A percentile compares a stretch with the other conserved stretches of the same genome.
Evolutionary conservation across 64 coral and sea anemone genomes (phyloP).

Genomic region (Anthopleura sola): DNA sequence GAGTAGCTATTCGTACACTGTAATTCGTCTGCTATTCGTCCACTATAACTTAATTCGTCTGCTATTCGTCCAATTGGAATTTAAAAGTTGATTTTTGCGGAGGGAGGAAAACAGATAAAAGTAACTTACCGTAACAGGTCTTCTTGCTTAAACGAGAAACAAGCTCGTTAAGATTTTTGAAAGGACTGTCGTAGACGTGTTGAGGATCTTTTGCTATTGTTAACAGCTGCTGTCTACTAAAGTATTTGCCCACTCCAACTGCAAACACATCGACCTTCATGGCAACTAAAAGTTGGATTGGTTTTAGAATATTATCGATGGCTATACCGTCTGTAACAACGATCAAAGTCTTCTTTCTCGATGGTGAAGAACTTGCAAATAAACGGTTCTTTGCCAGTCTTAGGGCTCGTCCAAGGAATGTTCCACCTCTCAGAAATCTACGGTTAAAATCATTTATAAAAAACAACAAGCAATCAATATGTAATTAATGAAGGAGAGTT

Average conservation of each 20-base stretch:
- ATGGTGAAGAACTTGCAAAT: slow-evolving; percentile 6
- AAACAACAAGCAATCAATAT: background rate
- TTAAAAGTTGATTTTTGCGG: no score
- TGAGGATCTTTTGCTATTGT: slow-evolving; percentile 52
- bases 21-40: no score
- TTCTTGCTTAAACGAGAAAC: slow-evolving; percentile 28
- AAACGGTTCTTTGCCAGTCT: slow-evolving; percentile 22
- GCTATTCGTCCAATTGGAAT: no score
- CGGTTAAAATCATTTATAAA: background rate
- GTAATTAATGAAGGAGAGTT: background rate
- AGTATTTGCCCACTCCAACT: slow-evolving; percentile 20
- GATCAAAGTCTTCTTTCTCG: slow-evolving; percentile 26
- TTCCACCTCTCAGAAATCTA: slow-evolving; percentile 39
- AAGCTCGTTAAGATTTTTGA: slow-evolving; percentile 3
- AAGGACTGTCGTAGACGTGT: slow-evolving; percentile 23
- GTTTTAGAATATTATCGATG: slow-evolving; percentile 13
- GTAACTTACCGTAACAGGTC: slow-evolving; percentile 19
- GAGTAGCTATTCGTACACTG: no score
- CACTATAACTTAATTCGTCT: no score
- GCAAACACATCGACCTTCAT: slow-evolving; percentile 38
- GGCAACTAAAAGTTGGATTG: slow-evolving; percentile 32
- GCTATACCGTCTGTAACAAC: slow-evolving; percentile 43
- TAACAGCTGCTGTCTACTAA: slow-evolving; percentile 30
- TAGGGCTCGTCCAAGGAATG: slow-evolving; percentile 36
- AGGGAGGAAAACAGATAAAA: no score